Evolutionary conservation across 2,113 vertebrate genomes (phyloP).

Genomic region (Meleagris gallopavo): DNA sequence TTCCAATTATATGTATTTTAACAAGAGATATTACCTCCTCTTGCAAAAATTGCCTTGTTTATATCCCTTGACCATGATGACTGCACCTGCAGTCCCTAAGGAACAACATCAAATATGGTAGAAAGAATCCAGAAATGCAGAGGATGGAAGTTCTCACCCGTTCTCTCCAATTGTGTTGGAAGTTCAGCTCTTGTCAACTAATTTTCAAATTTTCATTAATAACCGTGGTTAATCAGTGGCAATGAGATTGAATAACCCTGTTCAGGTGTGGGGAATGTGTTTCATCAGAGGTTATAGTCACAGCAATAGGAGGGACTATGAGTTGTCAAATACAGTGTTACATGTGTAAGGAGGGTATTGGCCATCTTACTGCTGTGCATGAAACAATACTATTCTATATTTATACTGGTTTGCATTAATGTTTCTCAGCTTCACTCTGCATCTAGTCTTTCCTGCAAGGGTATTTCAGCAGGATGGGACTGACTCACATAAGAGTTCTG

Average conservation of each 20-base stretch:
- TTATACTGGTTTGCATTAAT: background rate
- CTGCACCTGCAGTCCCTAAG: background rate
- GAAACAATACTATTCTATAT: background rate
- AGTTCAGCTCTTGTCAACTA: background rate
- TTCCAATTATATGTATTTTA: background rate
- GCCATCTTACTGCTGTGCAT: background rate
- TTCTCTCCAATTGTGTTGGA: background rate
- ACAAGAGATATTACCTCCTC: background rate
- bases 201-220: background rate
- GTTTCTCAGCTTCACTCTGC: background rate
- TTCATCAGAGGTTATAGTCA: background rate
- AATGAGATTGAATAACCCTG: background rate
- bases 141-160: background rate
- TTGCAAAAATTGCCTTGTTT: background rate
- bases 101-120: background rate
- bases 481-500: background rate
- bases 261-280: background rate
- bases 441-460: background rate
- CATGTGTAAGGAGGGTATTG: background rate
- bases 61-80: background rate
- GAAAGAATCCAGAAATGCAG: background rate
- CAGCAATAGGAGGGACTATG: fast-evolving
- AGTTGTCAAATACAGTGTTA: background rate
- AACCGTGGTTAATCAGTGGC: background rate
- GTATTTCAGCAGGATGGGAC: background rate